Percentiles rank a stretch among this genome's conserved stretches.
These are phyloP conservation scores for Acridotheres tristis DNA, from an alignment of 2,797 vertebrate species.

Conservation along the genomic window DNA sequence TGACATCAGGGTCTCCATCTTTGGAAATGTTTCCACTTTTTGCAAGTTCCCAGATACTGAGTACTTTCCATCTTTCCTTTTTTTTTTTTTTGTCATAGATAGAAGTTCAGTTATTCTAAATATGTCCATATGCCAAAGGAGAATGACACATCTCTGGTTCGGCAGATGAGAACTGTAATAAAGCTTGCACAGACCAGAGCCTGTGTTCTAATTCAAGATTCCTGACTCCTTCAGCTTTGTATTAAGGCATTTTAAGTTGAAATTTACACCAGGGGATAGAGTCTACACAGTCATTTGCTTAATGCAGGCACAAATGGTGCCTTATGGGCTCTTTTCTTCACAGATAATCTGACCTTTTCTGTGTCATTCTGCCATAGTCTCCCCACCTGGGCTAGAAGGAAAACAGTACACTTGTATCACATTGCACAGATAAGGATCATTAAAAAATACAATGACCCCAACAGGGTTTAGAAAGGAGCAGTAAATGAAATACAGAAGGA, in stretches of 20 bases:
- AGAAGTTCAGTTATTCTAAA: background rate
- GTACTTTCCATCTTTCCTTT: background rate
- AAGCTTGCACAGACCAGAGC: background rate
- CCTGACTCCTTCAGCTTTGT: background rate
- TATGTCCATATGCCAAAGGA: background rate
- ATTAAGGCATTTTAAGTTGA: slow-evolving; percentile 21
- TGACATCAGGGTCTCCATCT: background rate
- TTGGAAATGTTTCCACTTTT: background rate
- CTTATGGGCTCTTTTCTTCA: slow-evolving; percentile 15
- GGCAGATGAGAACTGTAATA: background rate
- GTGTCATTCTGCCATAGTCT: slow-evolving; percentile 41
- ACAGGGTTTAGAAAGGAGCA: background rate
- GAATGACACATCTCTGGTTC: background rate
- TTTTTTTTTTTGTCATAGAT: background rate
- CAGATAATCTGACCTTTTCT: slow-evolving; percentile 40
- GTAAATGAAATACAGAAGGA: slow-evolving; percentile 17
- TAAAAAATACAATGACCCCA: slow-evolving; percentile 54
- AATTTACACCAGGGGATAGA: slow-evolving; percentile 30
- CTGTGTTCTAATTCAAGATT: background rate
- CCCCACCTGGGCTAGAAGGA: slow-evolving; percentile 3
- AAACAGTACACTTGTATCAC: slow-evolving; percentile 42
- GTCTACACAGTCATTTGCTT: background rate
- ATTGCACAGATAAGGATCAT: slow-evolving; percentile 55
- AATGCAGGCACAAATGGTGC: slow-evolving; percentile 32
- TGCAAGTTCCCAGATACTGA: background rate